A percentile compares a stretch with the other conserved stretches of the same genome.
Evolutionary conservation across 1,140 invertebrate genomes (phyloP).

Genomic region (Aricia agestis): DNA sequence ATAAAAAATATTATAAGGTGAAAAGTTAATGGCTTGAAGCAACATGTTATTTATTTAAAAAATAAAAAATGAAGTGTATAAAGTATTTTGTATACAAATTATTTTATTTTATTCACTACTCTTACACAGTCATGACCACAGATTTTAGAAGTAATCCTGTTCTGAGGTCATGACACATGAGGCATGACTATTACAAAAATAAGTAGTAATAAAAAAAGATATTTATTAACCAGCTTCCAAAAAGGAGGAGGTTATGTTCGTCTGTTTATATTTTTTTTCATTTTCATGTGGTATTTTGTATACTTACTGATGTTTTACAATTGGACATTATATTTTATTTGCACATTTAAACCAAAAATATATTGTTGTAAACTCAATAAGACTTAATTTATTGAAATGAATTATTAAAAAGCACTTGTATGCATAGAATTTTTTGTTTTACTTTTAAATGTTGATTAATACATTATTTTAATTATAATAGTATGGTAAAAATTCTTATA

Average conservation of each 20-base stretch:
- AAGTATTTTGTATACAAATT: neutral
- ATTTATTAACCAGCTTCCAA: too few species aligned
- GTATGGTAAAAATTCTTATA: neutral
- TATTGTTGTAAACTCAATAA: neutral
- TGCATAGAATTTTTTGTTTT: neutral
- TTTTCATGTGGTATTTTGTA: neutral
- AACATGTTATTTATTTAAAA: conserved; percentile 15
- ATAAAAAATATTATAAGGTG: neutral
- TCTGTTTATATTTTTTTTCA: too few species aligned
- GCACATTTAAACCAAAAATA: neutral
- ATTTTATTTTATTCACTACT: neutral
- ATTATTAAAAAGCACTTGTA: neutral
- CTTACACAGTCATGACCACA: too few species aligned
- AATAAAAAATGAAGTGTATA: conserved; percentile 5
- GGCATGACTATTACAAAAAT: too few species aligned
- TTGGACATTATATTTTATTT: too few species aligned
- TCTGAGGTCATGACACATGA: too few species aligned
- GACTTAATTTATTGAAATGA: neutral
- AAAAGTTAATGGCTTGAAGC: neutral
- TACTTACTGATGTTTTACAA: neutral
- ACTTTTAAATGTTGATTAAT: neutral
- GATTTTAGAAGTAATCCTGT: too few species aligned
- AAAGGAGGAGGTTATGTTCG: too few species aligned
- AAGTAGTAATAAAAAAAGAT: neutral
- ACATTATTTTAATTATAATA: neutral